phyloP scores from a whole-genome alignment of 1,140 invertebrate genomes.

The Prorops nasuta region DNA sequence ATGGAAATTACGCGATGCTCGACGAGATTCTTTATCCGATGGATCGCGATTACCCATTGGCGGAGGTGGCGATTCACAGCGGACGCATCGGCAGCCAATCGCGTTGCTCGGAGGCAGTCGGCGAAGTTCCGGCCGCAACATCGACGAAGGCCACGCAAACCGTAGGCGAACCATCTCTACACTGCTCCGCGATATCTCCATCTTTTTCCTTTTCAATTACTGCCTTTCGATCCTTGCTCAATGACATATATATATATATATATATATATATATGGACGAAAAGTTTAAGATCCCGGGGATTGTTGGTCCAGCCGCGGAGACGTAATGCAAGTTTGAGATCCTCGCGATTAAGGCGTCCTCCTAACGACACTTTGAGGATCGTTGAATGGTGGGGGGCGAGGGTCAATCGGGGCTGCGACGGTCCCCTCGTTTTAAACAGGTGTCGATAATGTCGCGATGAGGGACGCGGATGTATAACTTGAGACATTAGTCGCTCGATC shows the following conservation, averaged over 20 bases:
- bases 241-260: constrained; percentile 3
- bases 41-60: constrained; percentile 33
- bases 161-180: neutral
- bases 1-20: too few species aligned
- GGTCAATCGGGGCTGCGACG: constrained; percentile 27
- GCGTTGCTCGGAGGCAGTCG: constrained; percentile 30
- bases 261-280: neutral
- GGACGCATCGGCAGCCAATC: constrained; percentile 22
- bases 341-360: too few species aligned
- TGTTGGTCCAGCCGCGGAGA: neutral
- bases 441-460: constrained; percentile 20
- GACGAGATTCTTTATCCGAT: too few species aligned
- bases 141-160: too few species aligned
- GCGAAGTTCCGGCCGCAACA: constrained; percentile 45
- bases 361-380: constrained; percentile 25
- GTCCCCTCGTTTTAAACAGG: constrained; percentile 32
- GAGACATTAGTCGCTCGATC: constrained; percentile 17
- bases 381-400: constrained; percentile 22
- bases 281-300: too few species aligned
- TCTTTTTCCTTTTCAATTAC: too few species aligned
- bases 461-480: constrained; percentile 18
- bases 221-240: too few species aligned
- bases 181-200: too few species aligned
- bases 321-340: neutral
- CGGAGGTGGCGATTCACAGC: constrained; percentile 1